phyloP scores from a whole-genome alignment of 2,113 vertebrate genomes.

The Bubo scandiacus region DNA sequence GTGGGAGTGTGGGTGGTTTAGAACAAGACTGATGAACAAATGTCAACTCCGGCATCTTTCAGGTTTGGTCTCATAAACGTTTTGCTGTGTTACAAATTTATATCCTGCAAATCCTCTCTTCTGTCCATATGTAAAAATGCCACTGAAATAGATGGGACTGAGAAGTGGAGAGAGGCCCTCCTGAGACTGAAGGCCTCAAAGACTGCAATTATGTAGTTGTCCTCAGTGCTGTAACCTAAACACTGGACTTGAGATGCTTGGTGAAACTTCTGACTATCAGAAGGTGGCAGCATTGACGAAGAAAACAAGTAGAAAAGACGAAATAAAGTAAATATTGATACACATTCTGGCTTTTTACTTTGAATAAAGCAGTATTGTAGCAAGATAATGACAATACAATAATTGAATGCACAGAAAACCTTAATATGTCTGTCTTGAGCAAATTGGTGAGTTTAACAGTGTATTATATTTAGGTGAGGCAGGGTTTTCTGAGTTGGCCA shows the following conservation, averaged over 20 bases:
- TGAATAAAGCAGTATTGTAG: constrained; percentile 13
- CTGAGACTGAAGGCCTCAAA: rapidly evolving
- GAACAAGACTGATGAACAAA: not conserved
- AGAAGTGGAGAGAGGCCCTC: not conserved
- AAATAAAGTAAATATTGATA: not conserved
- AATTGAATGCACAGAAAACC: constrained; percentile 14
- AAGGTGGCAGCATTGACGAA: constrained; percentile 80
- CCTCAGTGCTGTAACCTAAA: not conserved
- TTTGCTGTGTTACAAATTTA: not conserved
- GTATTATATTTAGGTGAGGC: not conserved
- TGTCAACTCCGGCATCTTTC: rapidly evolving
- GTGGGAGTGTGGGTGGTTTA: rapidly evolving
- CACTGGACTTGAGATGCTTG: not conserved
- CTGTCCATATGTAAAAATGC: not conserved
- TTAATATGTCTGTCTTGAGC: not conserved
- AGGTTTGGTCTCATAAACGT: not conserved
- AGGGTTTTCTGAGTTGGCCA: not conserved
- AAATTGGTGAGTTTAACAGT: constrained; percentile 4
- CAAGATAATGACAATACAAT: constrained; percentile 30
- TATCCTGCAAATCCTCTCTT: not conserved
- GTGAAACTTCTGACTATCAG: constrained; percentile 36
- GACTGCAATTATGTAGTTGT: not conserved
- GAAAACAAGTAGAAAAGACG: constrained; percentile 37
- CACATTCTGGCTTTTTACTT: not conserved
- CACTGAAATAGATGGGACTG: not conserved